Evolutionary conservation across 1,140 invertebrate species (phyloP), one percentile per base, ranked within the genome.

Genomic region (Plutomurus gul): DNA sequence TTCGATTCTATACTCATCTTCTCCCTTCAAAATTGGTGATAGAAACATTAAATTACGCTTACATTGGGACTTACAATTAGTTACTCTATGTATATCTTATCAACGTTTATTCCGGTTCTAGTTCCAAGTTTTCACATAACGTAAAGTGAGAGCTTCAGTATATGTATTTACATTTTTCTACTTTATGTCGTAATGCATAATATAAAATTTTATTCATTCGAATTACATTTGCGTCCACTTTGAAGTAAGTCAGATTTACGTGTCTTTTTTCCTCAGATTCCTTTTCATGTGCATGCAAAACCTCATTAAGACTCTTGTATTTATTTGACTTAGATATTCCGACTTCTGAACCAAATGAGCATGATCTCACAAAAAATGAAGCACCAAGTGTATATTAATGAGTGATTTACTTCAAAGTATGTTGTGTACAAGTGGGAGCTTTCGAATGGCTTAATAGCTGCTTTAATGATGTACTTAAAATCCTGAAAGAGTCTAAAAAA

Each of bases 401-500:
- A 65, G 56, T 65, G 56, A 65, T 65, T 65, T 65, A 65, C 56
- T 65, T 65, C 56, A 65, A 65, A 65, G 39, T n/a, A 43, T 43
- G 39, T 43, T 43, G 39, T 43, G n/a, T 13, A 43, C n/a, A 43
- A 43, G 10, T 3, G 56, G 27, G 25, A 33, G 25, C 25, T 65
- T 30, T 65, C 56, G n/a, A 27, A 30, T 65, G 56, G 27, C 56
- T 65, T 65, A 65, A 65, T 65, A 65, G 30, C 27, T 16, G 36
- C 36, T 65, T 65, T 65, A 65, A 65, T 65, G 56, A 65, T n/a
- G 56, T 65, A 65, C 56, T 65, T 65, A 65, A 65, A 60, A 65
- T 65, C 56, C 16, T 65, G 56, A 65, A 49, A 36, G 25, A 65
- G 27, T 33, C 56, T 27, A 65, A 65, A 65, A n/a, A 65, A 65